These are phyloP conservation scores for Abscondita cerata DNA, from an alignment of 2,888 invertebrate species.

Conservation along the genomic window DNA sequence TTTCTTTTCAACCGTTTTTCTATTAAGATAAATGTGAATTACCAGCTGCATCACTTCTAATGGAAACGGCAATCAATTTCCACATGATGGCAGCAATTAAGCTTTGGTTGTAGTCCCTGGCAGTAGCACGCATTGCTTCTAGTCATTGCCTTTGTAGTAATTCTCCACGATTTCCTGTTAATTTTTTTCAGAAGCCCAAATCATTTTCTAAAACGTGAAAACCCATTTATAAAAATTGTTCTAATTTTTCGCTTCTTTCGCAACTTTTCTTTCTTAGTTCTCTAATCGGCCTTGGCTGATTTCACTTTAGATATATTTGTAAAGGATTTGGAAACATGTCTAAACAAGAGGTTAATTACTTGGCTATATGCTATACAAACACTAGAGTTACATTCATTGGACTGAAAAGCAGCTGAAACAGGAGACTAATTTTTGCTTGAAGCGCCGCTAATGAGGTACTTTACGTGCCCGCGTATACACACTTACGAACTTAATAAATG, in stretches of 20 bases:
- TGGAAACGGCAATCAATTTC: conserved; percentile 11
- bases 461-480: conserved; percentile 29
- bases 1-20: conserved; percentile 2
- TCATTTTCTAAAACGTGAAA: neutral
- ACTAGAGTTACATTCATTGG: conserved; percentile 27
- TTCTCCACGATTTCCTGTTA: neutral
- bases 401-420: conserved; percentile 27
- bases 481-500: conserved; percentile 35
- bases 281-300: no score
- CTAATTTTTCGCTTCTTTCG: no score
- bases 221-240: no score
- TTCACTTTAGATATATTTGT: conserved; percentile 2
- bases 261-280: no score
- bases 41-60: conserved; percentile 11
- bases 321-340: neutral
- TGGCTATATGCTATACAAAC: conserved; percentile 24
- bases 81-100: conserved; percentile 7
- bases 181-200: neutral
- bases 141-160: neutral
- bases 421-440: conserved; percentile 23
- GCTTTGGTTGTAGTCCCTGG: neutral
- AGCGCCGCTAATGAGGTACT: conserved; percentile 31
- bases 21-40: conserved; percentile 11
- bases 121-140: neutral
- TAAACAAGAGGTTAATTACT: conserved; percentile 29